Conservation (phyloP, 2,888 invertebrate genomes). For the Andrena marginata region DNA sequence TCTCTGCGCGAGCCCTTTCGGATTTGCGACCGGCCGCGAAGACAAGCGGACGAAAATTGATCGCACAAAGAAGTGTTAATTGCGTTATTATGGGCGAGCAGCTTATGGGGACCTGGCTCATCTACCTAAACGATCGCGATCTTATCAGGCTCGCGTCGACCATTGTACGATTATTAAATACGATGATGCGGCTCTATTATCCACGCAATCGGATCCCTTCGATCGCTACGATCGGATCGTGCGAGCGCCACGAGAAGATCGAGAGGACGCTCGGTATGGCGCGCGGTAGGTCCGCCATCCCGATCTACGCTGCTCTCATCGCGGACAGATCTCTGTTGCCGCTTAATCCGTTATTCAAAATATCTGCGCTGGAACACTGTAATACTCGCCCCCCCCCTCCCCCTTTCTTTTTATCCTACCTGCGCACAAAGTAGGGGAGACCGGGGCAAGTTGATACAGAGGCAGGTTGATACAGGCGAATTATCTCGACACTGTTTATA, state of each 20-base stretch:
- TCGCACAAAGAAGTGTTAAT: slow-evolving; percentile 83
- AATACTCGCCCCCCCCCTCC: too few relatives aligned
- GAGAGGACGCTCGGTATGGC: slow-evolving; percentile 52
- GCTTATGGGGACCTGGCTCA: slow-evolving; percentile 60
- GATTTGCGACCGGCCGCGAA: slow-evolving; percentile 54
- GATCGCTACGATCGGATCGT: slow-evolving; percentile 26
- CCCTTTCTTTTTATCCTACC: slow-evolving; percentile 3
- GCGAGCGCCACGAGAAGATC: slow-evolving; percentile 62
- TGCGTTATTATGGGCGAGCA: slow-evolving; percentile 80
- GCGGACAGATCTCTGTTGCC: slow-evolving; percentile 40
- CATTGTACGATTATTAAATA: slow-evolving; percentile 84
- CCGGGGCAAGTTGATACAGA: too few relatives aligned
- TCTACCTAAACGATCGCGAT: slow-evolving; percentile 74
- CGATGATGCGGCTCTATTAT: slow-evolving; percentile 84
- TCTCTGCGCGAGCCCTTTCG: slow-evolving; percentile 33
- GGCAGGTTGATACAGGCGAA: too few relatives aligned
- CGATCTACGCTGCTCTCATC: slow-evolving; percentile 51
- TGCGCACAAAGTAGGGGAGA: too few relatives aligned
- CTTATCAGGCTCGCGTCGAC: slow-evolving; percentile 73
- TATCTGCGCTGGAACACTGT: slow-evolving; percentile 16
- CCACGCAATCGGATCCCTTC: slow-evolving; percentile 61
- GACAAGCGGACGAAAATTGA: slow-evolving; percentile 66
- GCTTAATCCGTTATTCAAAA: slow-evolving; percentile 40
- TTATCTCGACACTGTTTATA: too few relatives aligned
- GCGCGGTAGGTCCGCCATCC: slow-evolving; percentile 68